Evolutionary conservation across 2,797 vertebrate species (phyloP).

Genomic region (Danionella dracula): DNA sequence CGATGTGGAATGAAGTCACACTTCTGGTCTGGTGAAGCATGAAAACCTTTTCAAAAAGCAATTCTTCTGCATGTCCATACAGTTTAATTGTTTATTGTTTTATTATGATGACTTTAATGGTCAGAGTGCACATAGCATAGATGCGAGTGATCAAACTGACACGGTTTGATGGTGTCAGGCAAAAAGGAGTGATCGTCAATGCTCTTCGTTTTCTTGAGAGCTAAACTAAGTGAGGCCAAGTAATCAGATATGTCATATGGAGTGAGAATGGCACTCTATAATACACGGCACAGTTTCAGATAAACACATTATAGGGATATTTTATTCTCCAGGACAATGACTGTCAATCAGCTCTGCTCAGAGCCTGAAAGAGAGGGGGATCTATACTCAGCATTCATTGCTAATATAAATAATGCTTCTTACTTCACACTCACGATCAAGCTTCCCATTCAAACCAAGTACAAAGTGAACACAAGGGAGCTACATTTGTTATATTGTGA

Average conservation of each 20-base stretch:
- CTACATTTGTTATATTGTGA: constrained; percentile 21
- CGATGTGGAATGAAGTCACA: constrained; percentile 40
- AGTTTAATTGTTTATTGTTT: constrained; percentile 50
- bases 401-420: constrained; percentile 36
- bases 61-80: constrained; percentile 31
- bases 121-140: too few species aligned
- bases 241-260: constrained; percentile 25
- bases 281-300: constrained; percentile 33
- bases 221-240: constrained; percentile 4
- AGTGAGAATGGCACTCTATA: constrained; percentile 33
- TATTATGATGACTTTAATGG: constrained; percentile 37
- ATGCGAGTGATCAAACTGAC: constrained; percentile 15
- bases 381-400: too few species aligned
- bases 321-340: constrained; percentile 37
- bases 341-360: constrained; percentile 40
- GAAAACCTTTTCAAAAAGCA: constrained; percentile 49
- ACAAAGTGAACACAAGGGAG: constrained; percentile 35
- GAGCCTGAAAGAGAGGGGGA: constrained; percentile 1
- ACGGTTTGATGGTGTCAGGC: constrained; percentile 2
- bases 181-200: constrained; percentile 6
- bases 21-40: constrained; percentile 32
- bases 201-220: constrained; percentile 14
- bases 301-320: constrained; percentile 41
- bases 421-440: constrained; percentile 3
- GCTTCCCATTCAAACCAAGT: constrained; percentile 12